Conservation (phyloP, 2,888 invertebrate species). For the Deilephila elpenor region DNA sequence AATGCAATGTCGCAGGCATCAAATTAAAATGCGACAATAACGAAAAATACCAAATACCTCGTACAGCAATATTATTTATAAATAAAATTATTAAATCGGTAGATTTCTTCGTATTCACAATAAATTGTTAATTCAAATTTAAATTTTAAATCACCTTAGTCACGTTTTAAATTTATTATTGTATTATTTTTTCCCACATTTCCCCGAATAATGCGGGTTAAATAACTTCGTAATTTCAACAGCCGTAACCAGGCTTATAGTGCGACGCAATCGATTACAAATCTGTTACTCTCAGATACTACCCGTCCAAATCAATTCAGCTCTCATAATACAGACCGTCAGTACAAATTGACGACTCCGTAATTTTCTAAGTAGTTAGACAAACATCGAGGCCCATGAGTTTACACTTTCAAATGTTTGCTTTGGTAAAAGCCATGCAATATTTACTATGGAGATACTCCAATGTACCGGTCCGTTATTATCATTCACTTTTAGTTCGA, state of each 20-base stretch:
- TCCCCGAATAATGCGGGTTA: neutral
- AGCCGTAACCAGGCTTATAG: slow-evolving; percentile 38
- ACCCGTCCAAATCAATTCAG: slow-evolving; percentile 45
- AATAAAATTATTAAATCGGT: no score
- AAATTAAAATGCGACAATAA: no score
- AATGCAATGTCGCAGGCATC: no score
- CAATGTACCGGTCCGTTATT: slow-evolving; percentile 28
- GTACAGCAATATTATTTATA: no score
- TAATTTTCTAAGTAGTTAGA: slow-evolving; percentile 51
- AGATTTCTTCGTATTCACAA: no score
- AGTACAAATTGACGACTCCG: slow-evolving; percentile 45
- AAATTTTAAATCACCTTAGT: no score
- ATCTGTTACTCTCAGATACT: slow-evolving; percentile 44
- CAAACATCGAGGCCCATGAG: slow-evolving; percentile 46
- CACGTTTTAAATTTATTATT: neutral
- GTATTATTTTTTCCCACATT: slow-evolving; percentile 4
- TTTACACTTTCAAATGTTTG: slow-evolving; percentile 57
- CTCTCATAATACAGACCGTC: slow-evolving; percentile 48
- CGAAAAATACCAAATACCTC: no score
- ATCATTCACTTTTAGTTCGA: slow-evolving; percentile 30
- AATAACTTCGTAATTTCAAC: slow-evolving; percentile 17
- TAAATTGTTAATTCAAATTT: no score
- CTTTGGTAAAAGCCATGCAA: slow-evolving; percentile 52
- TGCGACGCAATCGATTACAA: slow-evolving; percentile 43
- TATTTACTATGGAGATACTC: slow-evolving; percentile 35